phyloP scores from a whole-genome alignment of 2,797 vertebrate genomes.

The Poeciliopsis infans region DNA sequence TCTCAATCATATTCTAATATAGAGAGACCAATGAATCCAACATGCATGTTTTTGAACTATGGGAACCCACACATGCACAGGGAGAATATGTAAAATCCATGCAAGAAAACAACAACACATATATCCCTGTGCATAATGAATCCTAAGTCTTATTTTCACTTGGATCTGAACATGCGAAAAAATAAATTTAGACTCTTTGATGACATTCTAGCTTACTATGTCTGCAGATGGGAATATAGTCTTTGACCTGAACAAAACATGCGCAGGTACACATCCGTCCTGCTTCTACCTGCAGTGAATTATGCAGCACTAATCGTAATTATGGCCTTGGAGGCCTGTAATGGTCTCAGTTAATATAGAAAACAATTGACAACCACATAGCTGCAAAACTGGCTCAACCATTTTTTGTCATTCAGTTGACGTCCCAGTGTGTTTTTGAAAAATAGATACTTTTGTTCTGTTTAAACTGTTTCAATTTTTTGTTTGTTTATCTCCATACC shows the following conservation, averaged over 20 bases:
- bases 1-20: neutral
- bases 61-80: neutral
- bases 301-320: neutral
- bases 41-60: neutral
- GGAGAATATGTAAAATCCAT: neutral
- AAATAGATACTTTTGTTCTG: neutral
- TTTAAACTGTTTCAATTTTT: neutral
- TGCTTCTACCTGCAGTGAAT: neutral
- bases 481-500: neutral
- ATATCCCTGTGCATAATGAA: neutral
- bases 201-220: neutral
- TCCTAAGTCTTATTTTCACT: neutral
- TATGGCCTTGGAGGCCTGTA: neutral
- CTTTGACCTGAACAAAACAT: neutral
- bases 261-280: neutral
- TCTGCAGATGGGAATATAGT: neutral
- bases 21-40: neutral
- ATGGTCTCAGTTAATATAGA: neutral
- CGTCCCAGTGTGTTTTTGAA: neutral
- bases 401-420: neutral
- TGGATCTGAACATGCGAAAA: neutral
- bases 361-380: neutral
- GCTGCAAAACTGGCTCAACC: neutral
- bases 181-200: neutral
- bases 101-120: neutral